Evolutionary conservation across 2,888 invertebrate genomes (phyloP), one percentile per base, ranked within the genome.

Genomic region (Ormia ochracea): DNA sequence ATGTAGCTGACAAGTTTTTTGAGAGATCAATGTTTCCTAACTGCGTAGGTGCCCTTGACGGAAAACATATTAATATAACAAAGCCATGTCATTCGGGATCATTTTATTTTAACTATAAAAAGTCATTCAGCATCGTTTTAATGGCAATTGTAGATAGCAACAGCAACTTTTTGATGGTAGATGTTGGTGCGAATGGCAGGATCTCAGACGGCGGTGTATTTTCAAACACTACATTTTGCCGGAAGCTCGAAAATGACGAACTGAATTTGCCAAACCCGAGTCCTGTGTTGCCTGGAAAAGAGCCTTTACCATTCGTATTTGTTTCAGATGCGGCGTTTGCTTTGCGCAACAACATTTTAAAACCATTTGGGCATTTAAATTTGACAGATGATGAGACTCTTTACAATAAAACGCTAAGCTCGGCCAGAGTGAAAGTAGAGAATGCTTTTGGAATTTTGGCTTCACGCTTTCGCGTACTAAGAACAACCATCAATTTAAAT

Each of bases 81-180:
- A 77, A 65, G 50, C 82, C 82, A 38, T 52, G 63, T 38, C 48
- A 68, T 54, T 36, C 78, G n/a, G 76, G 74, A n/a, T 65, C 59
- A 31, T 59, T 38, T 68, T 82, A 79, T 68, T 82, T 73, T 14
- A 82, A 79, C 54, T 81, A 81, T 36, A 81, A 81, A 52, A 78
- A 75, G 66, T 70, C 61, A n/a, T 78, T 78, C 48, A 74, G 81
- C 54, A 69, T 81, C 45, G 78, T 78, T 43, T 41, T 78, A 48
- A 43, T 73, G 63, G 81, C 75, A 2, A 3, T 69, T 36, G 69
- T 69, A 9, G 43, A 69, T 58, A 69, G 69, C 36, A 56, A 69
- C 31, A 14, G 14, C n/a, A 26, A 58, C 2, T 68, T 68, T 54
- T 58, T 69, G 17, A 69, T 69, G 56, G 56, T 58, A 1, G 69